Conservation (phyloP, 2,113 vertebrate genomes). For the Hippocampus guttulatus region DNA sequence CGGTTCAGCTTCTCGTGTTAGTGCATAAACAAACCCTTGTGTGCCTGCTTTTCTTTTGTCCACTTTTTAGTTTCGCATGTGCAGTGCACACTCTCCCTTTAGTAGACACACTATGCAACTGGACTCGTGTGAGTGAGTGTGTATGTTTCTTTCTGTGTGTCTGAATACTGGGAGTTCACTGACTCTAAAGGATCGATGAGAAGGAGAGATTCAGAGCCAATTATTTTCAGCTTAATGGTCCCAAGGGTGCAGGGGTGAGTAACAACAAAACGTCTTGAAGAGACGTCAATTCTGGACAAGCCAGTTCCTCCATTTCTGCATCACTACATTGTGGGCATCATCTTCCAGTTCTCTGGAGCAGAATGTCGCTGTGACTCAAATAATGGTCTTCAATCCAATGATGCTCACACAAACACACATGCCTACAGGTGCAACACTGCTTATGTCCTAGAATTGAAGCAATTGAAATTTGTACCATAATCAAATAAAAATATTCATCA, state of each 20-base stretch:
- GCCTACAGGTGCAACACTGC: neutral
- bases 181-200: slow-evolving; percentile 79
- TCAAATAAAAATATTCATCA: too few relatives aligned
- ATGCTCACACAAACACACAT: slow-evolving; percentile 10
- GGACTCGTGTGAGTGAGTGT: slow-evolving; percentile 14
- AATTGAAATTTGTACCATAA: too few relatives aligned
- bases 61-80: slow-evolving; percentile 30
- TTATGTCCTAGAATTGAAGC: too few relatives aligned
- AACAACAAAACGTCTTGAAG: slow-evolving; percentile 78
- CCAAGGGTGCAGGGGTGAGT: slow-evolving; percentile 68
- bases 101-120: slow-evolving; percentile 23
- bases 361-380: slow-evolving; percentile 6
- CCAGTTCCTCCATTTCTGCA: slow-evolving; percentile 57
- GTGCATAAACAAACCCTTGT: slow-evolving; percentile 35
- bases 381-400: slow-evolving; percentile 1
- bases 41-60: slow-evolving; percentile 31
- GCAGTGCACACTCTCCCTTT: slow-evolving; percentile 8
- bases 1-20: slow-evolving; percentile 38
- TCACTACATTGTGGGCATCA: slow-evolving; percentile 54
- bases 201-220: slow-evolving; percentile 77
- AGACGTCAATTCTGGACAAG: slow-evolving; percentile 74
- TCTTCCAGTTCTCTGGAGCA: slow-evolving; percentile 52
- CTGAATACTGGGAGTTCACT: slow-evolving; percentile 68
- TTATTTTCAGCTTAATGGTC: slow-evolving; percentile 83
- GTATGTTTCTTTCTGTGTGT: slow-evolving; percentile 42